These are phyloP conservation scores for Mormoops blainvillei DNA, from an alignment of 2,113 vertebrate genomes.

Conservation along the genomic window DNA sequence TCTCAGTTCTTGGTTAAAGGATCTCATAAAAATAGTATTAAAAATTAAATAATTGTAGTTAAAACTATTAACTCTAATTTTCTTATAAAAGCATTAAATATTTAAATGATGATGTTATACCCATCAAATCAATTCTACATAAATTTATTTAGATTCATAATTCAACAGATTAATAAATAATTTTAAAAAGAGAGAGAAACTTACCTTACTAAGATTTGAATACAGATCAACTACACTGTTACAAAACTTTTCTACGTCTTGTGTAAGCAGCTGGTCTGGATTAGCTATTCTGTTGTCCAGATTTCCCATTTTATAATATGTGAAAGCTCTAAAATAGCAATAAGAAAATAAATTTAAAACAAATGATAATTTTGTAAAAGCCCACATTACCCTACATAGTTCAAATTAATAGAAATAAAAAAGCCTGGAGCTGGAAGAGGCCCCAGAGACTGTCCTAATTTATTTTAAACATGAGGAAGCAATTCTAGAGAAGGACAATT, in stretches of 20 bases:
- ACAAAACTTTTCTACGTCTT: constrained; percentile 98
- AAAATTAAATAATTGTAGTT: not conserved
- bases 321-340: constrained; percentile 87
- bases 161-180: constrained; percentile 11
- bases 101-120: not conserved
- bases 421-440: not conserved
- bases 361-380: not conserved
- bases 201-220: constrained; percentile 98
- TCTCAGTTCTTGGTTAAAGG: not conserved
- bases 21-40: not conserved
- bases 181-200: constrained; percentile 28
- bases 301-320: constrained; percentile 99
- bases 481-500: not conserved
- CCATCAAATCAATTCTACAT: not conserved
- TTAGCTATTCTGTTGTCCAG: constrained; percentile 98
- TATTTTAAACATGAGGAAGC: not conserved
- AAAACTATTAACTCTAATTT: constrained; percentile 15
- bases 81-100: constrained; percentile 19
- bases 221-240: constrained; percentile 98
- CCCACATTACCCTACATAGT: not conserved
- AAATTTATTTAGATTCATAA: constrained; percentile 28
- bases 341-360: constrained; percentile 31
- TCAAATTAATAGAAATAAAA: not conserved
- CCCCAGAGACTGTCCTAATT: not conserved
- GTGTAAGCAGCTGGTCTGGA: constrained; percentile 96